Conservation (phyloP, 2,113 vertebrate species). For the Halichoerus grypus region DNA sequence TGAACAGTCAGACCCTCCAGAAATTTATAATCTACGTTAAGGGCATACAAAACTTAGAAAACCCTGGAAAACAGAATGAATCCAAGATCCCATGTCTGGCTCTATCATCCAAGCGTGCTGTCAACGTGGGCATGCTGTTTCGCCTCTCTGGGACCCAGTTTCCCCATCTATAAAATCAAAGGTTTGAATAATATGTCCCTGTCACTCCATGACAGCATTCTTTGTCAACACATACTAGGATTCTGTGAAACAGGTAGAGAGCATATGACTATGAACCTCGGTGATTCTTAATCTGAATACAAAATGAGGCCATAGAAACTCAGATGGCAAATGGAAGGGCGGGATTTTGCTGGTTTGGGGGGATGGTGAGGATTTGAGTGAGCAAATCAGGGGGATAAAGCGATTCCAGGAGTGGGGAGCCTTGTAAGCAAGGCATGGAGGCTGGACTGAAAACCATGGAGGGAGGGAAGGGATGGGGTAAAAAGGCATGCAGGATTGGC, state of each 20-base stretch:
- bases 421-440: neutral
- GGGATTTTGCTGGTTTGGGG: neutral
- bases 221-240: neutral
- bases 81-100: neutral
- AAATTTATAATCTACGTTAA: accelerated
- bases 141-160: neutral
- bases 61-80: neutral
- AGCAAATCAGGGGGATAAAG: neutral
- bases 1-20: neutral
- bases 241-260: neutral
- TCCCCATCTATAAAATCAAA: neutral
- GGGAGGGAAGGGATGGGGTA: neutral
- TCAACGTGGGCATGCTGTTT: neutral
- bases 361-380: neutral
- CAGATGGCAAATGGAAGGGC: neutral
- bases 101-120: neutral
- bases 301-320: neutral
- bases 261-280: neutral
- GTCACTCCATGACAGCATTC: neutral
- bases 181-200: neutral
- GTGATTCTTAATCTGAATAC: neutral
- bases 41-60: neutral
- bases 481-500: accelerated
- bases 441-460: neutral
- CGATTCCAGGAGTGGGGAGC: too few relatives aligned